Conservation (phyloP, 2,797 vertebrate genomes). For the Xyrichtys novacula region DNA sequence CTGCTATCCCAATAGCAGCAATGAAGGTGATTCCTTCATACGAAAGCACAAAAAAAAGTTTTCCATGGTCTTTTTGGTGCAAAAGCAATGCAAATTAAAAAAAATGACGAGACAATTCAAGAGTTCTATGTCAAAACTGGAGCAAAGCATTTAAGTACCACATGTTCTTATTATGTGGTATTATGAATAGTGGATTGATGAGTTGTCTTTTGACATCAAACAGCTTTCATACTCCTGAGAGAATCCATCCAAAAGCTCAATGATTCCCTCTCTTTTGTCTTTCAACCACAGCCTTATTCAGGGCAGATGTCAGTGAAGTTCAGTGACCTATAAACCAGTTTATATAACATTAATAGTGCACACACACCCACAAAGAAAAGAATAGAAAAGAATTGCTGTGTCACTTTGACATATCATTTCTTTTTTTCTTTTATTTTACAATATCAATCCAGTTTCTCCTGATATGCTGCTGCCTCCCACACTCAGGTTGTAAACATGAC, state of each 20-base stretch:
- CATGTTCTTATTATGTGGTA: no score
- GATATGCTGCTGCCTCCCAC: background rate
- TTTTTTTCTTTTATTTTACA: background rate
- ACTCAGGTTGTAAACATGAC: background rate
- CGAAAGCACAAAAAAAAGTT: no score
- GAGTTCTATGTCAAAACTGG: no score
- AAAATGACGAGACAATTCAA: no score
- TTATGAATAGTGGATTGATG: no score
- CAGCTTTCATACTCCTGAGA: background rate
- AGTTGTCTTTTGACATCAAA: background rate
- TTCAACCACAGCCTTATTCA: background rate
- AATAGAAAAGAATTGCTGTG: conserved; percentile 10
- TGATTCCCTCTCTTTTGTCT: background rate
- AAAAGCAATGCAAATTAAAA: no score
- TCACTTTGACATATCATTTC: conserved; percentile 20
- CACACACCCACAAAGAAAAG: background rate
- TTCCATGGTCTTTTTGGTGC: no score
- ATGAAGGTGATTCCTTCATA: no score
- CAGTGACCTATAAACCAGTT: background rate
- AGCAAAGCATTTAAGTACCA: no score
- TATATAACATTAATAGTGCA: background rate
- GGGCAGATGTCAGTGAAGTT: background rate
- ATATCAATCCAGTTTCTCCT: background rate
- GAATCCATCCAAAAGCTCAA: background rate
- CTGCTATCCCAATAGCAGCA: no score